A percentile compares a stretch with the other conserved stretches of the same genome.
Evolutionary conservation across 2,113 vertebrate species (phyloP).

Genomic region (Rynchops niger): DNA sequence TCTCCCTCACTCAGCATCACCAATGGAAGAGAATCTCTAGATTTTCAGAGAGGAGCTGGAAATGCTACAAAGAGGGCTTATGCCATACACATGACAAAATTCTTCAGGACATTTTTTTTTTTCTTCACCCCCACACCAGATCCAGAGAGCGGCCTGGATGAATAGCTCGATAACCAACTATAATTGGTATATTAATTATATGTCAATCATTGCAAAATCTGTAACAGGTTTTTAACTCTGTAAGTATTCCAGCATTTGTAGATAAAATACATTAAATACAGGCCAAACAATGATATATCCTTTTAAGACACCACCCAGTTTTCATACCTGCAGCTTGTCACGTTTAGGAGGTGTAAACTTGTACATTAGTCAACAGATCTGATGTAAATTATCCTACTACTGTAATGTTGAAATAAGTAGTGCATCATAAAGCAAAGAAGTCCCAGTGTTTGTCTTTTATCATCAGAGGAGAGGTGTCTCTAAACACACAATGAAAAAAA

Average conservation of each 20-base stretch:
- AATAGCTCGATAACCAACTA: not conserved
- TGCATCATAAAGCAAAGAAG: not conserved
- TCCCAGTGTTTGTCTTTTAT: not conserved
- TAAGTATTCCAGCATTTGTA: not conserved
- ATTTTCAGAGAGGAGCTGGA: not conserved
- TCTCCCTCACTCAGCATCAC: not conserved
- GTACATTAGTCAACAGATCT: not conserved
- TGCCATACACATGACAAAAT: not conserved
- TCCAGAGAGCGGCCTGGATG: not conserved
- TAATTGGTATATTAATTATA: not conserved
- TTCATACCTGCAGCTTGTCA: constrained; percentile 24
- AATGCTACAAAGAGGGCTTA: not conserved
- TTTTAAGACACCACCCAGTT: not conserved
- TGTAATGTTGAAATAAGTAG: not conserved
- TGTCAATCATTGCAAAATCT: not conserved
- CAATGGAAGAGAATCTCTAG: not conserved
- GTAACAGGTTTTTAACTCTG: not conserved
- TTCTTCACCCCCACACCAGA: rapidly evolving
- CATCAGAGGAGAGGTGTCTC: not conserved
- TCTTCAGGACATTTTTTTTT: not conserved
- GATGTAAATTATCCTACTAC: not conserved
- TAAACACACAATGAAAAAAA: not conserved
- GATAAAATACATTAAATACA: not conserved
- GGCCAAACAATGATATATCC: not conserved
- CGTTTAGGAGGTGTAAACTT: not conserved